Conservation (phyloP, 2,113 vertebrate species). For the Parus major region DNA sequence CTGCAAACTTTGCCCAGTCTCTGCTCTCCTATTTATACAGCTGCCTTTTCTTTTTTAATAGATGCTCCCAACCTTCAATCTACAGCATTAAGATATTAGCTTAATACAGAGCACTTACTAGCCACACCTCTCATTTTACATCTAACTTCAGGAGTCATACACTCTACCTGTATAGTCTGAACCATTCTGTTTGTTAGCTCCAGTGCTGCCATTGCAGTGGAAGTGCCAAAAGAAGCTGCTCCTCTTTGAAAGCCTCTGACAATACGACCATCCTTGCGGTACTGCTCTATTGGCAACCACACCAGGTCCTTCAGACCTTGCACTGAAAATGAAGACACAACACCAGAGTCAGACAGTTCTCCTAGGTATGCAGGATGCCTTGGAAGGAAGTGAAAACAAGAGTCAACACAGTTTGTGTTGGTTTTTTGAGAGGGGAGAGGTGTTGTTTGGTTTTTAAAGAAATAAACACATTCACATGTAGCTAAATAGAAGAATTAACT, state of each 20-base stretch:
- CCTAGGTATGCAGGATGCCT: not conserved
- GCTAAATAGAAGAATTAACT: slow-evolving; percentile 47
- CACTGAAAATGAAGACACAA: slow-evolving; percentile 75
- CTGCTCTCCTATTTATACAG: not conserved
- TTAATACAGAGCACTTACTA: not conserved
- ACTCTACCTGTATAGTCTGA: slow-evolving; percentile 91
- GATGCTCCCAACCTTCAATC: not conserved
- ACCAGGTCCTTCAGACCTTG: slow-evolving; percentile 96
- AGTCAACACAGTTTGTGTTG: not conserved
- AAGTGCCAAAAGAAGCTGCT: slow-evolving; percentile 96
- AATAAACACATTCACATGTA: not conserved
- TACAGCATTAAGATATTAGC: not conserved
- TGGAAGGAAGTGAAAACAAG: not conserved
- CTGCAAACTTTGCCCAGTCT: not conserved
- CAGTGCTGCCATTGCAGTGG: slow-evolving; percentile 95
- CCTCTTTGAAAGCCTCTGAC: slow-evolving; percentile 94
- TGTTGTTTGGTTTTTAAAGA: not conserved
- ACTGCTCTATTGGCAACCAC: slow-evolving; percentile 98
- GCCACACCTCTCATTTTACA: not conserved
- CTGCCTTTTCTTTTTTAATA: not conserved
- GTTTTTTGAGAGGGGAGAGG: not conserved
- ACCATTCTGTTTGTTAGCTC: slow-evolving; percentile 98
- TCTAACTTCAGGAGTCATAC: not conserved
- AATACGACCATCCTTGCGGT: slow-evolving; percentile 94
- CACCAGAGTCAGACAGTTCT: not conserved